These are phyloP conservation scores for Meleagris gallopavo DNA, from an alignment of 2,113 vertebrate species.

Conservation along the genomic window DNA sequence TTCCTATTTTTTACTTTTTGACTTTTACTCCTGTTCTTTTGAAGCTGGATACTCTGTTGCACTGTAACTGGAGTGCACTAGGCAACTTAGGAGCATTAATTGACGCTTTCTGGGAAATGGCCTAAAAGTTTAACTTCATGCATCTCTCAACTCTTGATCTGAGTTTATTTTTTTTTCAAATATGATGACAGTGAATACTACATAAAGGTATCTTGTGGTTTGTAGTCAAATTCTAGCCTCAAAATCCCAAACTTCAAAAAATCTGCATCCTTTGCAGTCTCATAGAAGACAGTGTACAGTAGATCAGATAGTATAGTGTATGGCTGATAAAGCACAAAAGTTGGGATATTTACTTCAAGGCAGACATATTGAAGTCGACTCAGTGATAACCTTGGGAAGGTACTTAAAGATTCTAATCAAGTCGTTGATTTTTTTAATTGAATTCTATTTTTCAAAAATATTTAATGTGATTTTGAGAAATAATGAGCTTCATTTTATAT, in stretches of 20 bases:
- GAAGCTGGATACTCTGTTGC: neutral
- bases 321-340: neutral
- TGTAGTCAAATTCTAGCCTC: neutral
- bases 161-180: neutral
- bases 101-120: neutral
- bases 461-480: neutral
- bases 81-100: neutral
- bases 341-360: neutral
- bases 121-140: neutral
- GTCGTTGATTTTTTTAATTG: neutral
- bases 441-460: neutral
- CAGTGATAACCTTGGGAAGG: rapidly evolving
- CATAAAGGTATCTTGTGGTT: neutral
- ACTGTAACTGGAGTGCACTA: neutral
- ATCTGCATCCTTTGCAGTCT: neutral
- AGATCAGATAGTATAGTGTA: neutral
- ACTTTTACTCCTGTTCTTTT: neutral
- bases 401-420: neutral
- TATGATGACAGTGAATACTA: neutral
- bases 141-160: neutral
- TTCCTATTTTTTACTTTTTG: constrained; percentile 21
- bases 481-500: neutral
- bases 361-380: neutral
- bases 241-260: neutral
- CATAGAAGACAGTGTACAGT: neutral